These are phyloP conservation scores for Trachemys scripta DNA, from an alignment of 2,113 vertebrate species.

Conservation along the genomic window DNA sequence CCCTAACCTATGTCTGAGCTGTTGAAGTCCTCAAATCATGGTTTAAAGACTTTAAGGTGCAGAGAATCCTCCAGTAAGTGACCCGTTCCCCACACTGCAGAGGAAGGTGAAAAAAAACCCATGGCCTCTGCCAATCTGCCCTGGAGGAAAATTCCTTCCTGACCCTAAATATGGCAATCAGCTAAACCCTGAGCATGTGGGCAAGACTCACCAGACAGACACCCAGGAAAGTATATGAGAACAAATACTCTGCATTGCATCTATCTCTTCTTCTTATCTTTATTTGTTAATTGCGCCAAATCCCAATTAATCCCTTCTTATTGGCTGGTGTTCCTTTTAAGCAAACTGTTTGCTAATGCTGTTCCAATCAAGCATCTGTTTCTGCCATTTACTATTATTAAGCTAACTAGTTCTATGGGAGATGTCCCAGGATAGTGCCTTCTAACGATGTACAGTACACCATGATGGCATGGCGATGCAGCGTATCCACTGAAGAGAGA, in stretches of 20 bases:
- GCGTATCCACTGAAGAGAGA: rapidly evolving
- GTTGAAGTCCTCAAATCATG: too few species aligned
- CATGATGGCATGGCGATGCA: rapidly evolving
- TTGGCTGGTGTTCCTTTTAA: not conserved
- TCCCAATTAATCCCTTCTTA: not conserved
- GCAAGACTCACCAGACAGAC: too few species aligned
- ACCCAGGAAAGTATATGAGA: not conserved
- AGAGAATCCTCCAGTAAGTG: too few species aligned
- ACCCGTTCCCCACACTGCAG: too few species aligned
- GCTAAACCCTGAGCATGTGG: too few species aligned
- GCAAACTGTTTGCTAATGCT: not conserved
- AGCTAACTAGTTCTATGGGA: not conserved
- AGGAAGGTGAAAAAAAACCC: too few species aligned
- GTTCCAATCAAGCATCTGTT: not conserved
- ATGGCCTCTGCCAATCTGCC: too few species aligned
- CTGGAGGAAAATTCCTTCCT: too few species aligned
- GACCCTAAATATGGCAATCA: too few species aligned
- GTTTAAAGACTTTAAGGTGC: too few species aligned
- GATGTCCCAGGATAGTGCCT: not conserved
- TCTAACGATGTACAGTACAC: rapidly evolving
- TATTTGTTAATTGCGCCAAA: not conserved
- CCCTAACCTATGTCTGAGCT: too few species aligned
- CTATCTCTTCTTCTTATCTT: not conserved
- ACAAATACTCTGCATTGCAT: not conserved
- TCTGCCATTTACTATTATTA: not conserved